Evolutionary conservation across 2,113 vertebrate genomes (phyloP).

Genomic region (Antechinus flavipes): DNA sequence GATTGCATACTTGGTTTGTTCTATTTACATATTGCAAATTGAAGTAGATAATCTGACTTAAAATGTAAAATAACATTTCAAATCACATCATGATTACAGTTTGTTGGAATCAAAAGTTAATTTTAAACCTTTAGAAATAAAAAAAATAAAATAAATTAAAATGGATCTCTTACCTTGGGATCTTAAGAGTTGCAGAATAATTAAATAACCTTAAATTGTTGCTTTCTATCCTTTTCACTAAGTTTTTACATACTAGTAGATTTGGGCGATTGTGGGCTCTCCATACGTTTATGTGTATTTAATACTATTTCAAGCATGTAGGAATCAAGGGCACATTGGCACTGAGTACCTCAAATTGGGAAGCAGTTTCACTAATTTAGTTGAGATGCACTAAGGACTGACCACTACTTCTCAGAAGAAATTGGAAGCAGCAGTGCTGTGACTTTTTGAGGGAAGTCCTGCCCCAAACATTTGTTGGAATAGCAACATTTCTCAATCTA

Average conservation of each 20-base stretch:
- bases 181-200: constrained; percentile 28
- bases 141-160: background rate
- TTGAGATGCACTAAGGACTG: constrained; percentile 35
- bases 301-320: constrained; percentile 15
- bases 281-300: constrained; percentile 31
- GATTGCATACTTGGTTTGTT: background rate
- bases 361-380: constrained; percentile 21
- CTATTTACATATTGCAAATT: constrained; percentile 47
- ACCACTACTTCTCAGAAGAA: background rate
- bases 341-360: constrained; percentile 35
- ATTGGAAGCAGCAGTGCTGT: background rate
- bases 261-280: constrained; percentile 2
- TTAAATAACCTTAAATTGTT: constrained; percentile 41
- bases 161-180: background rate
- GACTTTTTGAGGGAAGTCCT: constrained; percentile 43
- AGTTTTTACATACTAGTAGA: constrained; percentile 40
- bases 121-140: background rate
- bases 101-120: constrained; percentile 36
- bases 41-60: background rate
- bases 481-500: constrained; percentile 32
- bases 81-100: constrained; percentile 37
- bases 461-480: constrained; percentile 11
- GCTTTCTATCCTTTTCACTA: constrained; percentile 27
- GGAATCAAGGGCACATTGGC: constrained; percentile 12
- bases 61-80: constrained; percentile 54